phyloP scores from a whole-genome alignment of 2,113 vertebrate species.

The Rattus norvegicus region DNA sequence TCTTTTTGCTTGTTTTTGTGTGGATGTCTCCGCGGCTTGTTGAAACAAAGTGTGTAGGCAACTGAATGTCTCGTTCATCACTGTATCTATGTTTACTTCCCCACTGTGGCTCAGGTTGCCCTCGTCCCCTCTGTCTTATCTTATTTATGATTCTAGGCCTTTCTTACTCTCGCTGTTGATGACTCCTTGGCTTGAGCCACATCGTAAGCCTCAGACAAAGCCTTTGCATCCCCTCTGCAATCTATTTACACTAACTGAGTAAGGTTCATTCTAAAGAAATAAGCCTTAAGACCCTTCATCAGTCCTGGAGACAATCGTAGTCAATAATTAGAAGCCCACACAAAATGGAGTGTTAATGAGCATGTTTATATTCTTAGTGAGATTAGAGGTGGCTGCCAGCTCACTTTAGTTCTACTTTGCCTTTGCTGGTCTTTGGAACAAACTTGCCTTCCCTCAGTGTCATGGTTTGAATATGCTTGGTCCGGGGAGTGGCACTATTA shows the following conservation, averaged over 20 bases:
- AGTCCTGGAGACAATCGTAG: background rate
- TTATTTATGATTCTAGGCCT: background rate
- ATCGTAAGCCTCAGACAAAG: background rate
- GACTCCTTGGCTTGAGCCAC: background rate
- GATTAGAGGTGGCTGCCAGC: background rate
- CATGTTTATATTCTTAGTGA: background rate
- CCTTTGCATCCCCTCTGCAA: background rate
- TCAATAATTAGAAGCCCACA: background rate
- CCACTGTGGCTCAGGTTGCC: background rate
- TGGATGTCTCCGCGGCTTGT: background rate
- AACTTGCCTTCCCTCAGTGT: background rate
- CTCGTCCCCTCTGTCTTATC: background rate
- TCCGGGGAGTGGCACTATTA: no score
- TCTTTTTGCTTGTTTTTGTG: background rate
- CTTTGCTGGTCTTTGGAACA: background rate
- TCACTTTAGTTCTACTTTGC: background rate
- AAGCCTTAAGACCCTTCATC: background rate
- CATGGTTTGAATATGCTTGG: no score
- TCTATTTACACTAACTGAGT: background rate
- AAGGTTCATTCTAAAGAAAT: constrained; percentile 21
- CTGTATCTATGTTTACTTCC: background rate
- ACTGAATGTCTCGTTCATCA: background rate
- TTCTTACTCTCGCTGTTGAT: background rate
- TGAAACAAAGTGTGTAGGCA: background rate
- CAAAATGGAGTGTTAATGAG: background rate